A percentile compares a stretch with the other conserved stretches of the same genome.
These are phyloP conservation scores for Coremacera marginata DNA, from an alignment of 2,888 invertebrate species.

Conservation along the genomic window DNA sequence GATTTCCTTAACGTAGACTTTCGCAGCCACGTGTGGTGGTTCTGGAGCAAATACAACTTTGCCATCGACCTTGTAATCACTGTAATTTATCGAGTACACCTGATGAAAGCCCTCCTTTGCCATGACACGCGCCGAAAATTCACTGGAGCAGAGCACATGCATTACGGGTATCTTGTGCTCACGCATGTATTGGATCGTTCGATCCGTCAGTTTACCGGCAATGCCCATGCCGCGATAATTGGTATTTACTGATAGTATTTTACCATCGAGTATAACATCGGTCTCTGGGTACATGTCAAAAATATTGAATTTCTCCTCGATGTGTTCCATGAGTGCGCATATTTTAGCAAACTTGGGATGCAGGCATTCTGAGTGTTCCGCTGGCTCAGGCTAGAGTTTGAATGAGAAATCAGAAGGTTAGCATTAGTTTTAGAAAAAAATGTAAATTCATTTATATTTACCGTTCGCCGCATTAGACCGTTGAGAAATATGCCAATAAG, in stretches of 20 bases:
- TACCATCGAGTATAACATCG: constrained; percentile 65
- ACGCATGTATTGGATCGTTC: constrained; percentile 65
- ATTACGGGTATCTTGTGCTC: constrained; percentile 71
- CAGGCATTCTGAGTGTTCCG: constrained; percentile 63
- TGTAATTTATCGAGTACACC: constrained; percentile 76
- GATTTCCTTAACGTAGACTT: constrained; percentile 73
- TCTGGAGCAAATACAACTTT: constrained; percentile 77
- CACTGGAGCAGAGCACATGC: constrained; percentile 81
- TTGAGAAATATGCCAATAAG: constrained; percentile 73
- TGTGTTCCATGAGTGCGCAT: constrained; percentile 69
- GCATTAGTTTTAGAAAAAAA: neutral
- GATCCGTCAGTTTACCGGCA: constrained; percentile 66
- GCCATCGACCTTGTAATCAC: constrained; percentile 75
- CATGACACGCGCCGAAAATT: constrained; percentile 81
- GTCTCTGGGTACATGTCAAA: constrained; percentile 69
- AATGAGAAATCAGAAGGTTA: too few relatives aligned
- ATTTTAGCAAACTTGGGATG: constrained; percentile 73
- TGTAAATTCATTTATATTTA: constrained; percentile 49
- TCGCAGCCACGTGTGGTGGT: constrained; percentile 74
- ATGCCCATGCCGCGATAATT: constrained; percentile 68
- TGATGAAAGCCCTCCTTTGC: constrained; percentile 79
- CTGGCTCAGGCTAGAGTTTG: constrained; percentile 40
- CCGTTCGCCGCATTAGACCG: constrained; percentile 67
- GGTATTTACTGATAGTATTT: constrained; percentile 67
- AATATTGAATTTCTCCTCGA: constrained; percentile 70